phyloP scores from a whole-genome alignment of 2,888 invertebrate species.

The Stramonita haemastoma region DNA sequence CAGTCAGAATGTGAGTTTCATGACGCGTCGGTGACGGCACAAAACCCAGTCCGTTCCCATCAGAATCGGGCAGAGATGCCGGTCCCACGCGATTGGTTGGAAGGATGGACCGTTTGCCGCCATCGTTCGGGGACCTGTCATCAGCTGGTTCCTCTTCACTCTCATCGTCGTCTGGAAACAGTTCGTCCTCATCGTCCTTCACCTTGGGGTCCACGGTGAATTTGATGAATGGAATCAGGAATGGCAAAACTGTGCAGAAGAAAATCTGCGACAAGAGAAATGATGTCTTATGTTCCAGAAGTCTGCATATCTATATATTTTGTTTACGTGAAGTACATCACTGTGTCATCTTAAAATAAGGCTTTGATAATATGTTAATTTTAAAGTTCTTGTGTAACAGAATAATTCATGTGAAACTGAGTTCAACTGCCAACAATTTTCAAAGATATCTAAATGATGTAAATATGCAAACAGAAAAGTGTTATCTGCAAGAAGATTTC shows the following conservation, averaged over 20 bases:
- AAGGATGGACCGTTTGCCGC: constrained; percentile 17
- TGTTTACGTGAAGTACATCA: too few species aligned
- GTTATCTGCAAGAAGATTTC: too few species aligned
- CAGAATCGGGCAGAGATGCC: constrained; percentile 21
- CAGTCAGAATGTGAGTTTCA: constrained; percentile 40
- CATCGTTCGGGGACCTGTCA: constrained; percentile 42
- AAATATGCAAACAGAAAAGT: too few species aligned
- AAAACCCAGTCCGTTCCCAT: constrained; percentile 34
- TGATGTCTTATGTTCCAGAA: neutral
- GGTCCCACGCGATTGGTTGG: constrained; percentile 21
- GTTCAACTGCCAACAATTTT: too few species aligned
- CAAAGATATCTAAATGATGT: too few species aligned
- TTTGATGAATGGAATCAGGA: constrained; percentile 69
- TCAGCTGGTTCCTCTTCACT: constrained; percentile 54
- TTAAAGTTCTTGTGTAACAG: too few species aligned
- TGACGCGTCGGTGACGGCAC: constrained; percentile 18
- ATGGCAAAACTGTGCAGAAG: constrained; percentile 63
- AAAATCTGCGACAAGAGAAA: constrained; percentile 64
- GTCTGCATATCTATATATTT: too few species aligned
- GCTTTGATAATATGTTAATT: too few species aligned
- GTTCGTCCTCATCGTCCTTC: neutral
- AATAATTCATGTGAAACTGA: too few species aligned
- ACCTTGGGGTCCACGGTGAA: constrained; percentile 58
- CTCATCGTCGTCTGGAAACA: constrained; percentile 48
- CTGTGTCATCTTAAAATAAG: too few species aligned